Evolutionary conservation across 2,888 invertebrate genomes (phyloP), one percentile per base, ranked within the genome.

Genomic region (Bedellia somnulentella): DNA sequence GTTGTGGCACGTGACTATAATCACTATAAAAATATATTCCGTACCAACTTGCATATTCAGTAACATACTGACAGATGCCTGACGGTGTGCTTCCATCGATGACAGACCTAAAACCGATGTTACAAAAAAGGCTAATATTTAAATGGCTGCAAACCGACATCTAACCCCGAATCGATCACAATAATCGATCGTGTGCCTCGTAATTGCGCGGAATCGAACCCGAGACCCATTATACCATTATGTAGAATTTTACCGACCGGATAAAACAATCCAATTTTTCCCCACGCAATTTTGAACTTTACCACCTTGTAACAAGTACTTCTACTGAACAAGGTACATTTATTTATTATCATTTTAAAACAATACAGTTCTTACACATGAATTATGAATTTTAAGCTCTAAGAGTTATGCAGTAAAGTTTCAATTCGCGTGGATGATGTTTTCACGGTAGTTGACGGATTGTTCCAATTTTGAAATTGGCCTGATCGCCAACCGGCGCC

Each of bases 121-220:
- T 57, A 55, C 57, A 61, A 58, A 59, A 68, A 70, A 64, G 61
- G 53, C 48, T 59, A 15, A 24, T 56, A 52, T 60, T 62, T 70
- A 71, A 71, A 71, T 71, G 68, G 66, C 73, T 70, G 67, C 59
- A 61, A 62, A 67, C 67, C 68, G 60, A 55, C 55, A 60, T 61
- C 71, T 70, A 68, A 70, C 71, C 73, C 62, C 71, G 57, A 68
- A 73, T 75, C 70, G 75, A 75, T 73, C 73, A 71, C 63, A 66
- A 67, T 71, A 71, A 73, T 73, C 71, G 73, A 73, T 73, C 75
- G 75, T 75, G 75, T 75, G 73, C 71, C 73, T 51, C 59, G 68
- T 73, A 73, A 75, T 73, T 70, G 73, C 63, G 57, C 56, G 46
- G 68, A 62, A 61, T 62, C 67, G 61, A 61, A 66, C 63, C 63